phyloP scores from a whole-genome alignment of 2,888 invertebrate genomes.

The Deroplatys truncata region DNA sequence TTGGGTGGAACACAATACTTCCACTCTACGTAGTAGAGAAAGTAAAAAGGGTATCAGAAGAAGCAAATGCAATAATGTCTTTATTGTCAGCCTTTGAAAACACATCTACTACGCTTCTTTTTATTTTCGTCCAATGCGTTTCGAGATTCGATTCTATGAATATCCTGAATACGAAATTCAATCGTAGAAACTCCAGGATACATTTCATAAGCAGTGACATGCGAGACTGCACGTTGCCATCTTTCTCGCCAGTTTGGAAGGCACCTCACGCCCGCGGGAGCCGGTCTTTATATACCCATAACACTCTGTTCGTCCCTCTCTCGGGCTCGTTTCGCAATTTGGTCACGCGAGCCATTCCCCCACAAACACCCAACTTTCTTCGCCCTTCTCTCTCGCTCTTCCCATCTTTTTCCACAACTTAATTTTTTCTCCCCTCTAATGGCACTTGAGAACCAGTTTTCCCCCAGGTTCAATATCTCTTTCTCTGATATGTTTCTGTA shows the following conservation, averaged over 20 bases:
- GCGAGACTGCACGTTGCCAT: neutral
- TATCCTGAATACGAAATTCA: neutral
- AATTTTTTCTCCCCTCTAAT: neutral
- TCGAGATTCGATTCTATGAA: neutral
- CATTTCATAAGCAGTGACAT: neutral
- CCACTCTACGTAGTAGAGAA: no score
- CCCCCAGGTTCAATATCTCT: neutral
- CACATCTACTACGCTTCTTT: neutral
- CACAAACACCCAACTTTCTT: constrained; percentile 18
- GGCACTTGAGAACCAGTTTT: neutral
- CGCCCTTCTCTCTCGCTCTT: constrained; percentile 33
- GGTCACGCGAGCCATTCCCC: constrained; percentile 45
- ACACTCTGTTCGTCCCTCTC: constrained; percentile 33
- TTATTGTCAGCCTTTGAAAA: neutral
- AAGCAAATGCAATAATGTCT: neutral
- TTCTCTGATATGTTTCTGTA: neutral
- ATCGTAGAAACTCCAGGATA: neutral
- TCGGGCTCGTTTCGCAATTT: constrained; percentile 45
- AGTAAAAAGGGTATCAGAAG: neutral
- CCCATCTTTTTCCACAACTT: neutral
- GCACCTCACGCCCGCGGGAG: neutral
- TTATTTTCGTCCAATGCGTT: neutral
- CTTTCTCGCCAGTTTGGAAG: neutral
- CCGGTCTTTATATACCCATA: constrained; percentile 11
- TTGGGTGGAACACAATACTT: no score